phyloP scores from a whole-genome alignment of 2,888 invertebrate genomes.

The Sarcophaga carnaria region DNA sequence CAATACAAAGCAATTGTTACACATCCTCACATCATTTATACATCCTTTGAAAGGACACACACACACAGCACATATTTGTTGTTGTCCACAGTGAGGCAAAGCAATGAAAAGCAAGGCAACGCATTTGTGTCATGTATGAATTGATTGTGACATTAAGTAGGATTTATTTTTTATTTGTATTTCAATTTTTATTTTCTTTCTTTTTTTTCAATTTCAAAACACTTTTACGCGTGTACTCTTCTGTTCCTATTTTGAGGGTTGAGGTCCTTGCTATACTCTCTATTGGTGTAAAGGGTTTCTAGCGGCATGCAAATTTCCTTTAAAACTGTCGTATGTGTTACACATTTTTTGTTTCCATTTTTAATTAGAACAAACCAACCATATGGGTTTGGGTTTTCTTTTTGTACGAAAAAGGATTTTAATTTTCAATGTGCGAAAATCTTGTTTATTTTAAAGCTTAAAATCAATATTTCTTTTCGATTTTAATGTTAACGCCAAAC shows the following conservation, averaged over 20 bases:
- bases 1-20: slow-evolving; percentile 11
- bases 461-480: slow-evolving; percentile 47
- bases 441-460: slow-evolving; percentile 73
- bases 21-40: slow-evolving; percentile 32
- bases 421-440: slow-evolving; percentile 67
- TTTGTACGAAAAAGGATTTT: neutral
- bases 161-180: slow-evolving; percentile 80
- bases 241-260: slow-evolving; percentile 17
- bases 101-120: neutral
- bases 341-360: slow-evolving; percentile 21
- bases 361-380: slow-evolving; percentile 62
- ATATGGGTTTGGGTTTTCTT: slow-evolving; percentile 51
- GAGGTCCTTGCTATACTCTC: slow-evolving; percentile 61
- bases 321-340: slow-evolving; percentile 50
- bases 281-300: neutral
- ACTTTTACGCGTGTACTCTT: slow-evolving; percentile 67
- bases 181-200: slow-evolving; percentile 73
- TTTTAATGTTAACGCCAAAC: neutral
- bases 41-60: slow-evolving; percentile 48
- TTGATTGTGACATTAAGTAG: slow-evolving; percentile 81
- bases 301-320: slow-evolving; percentile 65
- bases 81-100: slow-evolving; percentile 49
- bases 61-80: slow-evolving; percentile 7
- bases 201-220: slow-evolving; percentile 48
- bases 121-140: slow-evolving; percentile 73